Percentiles rank a stretch among this genome's conserved stretches.
These are phyloP conservation scores for Ganaspis sp. DNA, from an alignment of 1,140 invertebrate species.

Conservation along the genomic window DNA sequence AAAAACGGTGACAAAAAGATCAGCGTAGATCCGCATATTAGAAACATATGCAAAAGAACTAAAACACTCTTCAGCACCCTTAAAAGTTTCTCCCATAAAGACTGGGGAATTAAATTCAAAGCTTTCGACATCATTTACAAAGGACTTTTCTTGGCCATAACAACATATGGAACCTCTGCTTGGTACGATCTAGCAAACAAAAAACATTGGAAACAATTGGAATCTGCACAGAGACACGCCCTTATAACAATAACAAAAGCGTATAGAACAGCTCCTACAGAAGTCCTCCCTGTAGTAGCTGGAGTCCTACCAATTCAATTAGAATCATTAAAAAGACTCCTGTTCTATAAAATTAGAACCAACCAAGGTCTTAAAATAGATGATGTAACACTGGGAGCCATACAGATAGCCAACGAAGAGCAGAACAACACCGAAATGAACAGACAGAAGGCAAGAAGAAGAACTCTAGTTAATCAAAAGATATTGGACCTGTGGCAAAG, in stretches of 20 bases:
- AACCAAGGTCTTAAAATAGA: too few relatives aligned
- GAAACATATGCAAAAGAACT: not conserved
- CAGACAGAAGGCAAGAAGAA: not conserved
- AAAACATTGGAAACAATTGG: constrained; percentile 53
- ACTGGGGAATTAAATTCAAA: too few relatives aligned
- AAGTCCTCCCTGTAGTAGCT: constrained; percentile 40
- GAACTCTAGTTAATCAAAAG: not conserved
- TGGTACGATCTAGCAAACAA: too few relatives aligned
- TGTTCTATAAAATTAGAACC: constrained; percentile 25
- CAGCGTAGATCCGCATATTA: not conserved
- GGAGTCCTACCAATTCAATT: constrained; percentile 41
- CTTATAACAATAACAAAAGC: constrained; percentile 49
- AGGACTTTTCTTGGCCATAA: too few relatives aligned
- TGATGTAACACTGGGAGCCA: not conserved
- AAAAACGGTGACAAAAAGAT: not conserved
- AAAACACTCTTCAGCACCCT: not conserved
- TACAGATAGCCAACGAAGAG: too few relatives aligned
- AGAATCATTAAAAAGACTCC: not conserved
- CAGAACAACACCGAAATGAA: too few relatives aligned
- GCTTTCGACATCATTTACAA: too few relatives aligned
- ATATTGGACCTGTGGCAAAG: constrained; percentile 38
- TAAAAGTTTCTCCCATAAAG: too few relatives aligned
- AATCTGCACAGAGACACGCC: constrained; percentile 45
- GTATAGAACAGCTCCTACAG: constrained; percentile 53
- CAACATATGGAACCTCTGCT: constrained; percentile 39